Evolutionary conservation across 2,113 vertebrate species (phyloP).

Genomic region (Centropristis striata): DNA sequence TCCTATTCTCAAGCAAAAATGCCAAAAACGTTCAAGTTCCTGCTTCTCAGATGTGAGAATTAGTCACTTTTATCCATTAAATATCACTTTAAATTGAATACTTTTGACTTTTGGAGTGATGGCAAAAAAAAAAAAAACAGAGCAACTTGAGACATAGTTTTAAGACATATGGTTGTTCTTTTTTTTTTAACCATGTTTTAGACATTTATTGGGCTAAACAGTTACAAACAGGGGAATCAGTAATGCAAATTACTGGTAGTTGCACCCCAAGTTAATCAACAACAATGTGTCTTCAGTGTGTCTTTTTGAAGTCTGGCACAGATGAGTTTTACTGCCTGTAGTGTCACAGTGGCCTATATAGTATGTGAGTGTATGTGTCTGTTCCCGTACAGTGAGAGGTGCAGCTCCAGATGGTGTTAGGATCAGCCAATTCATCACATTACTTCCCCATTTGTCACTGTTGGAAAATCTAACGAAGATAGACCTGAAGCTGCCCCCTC

Average conservation of each 20-base stretch:
- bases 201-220: background rate
- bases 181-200: background rate
- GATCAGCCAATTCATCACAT: conserved; percentile 60
- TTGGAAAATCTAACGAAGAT: conserved; percentile 37
- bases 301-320: background rate
- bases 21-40: no score
- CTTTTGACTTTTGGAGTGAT: no score
- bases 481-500: conserved; percentile 39
- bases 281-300: background rate
- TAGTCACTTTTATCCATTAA: no score
- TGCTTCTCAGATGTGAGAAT: no score
- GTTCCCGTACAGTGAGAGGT: conserved; percentile 26
- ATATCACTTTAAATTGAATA: no score
- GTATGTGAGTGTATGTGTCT: background rate
- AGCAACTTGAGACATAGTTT: no score
- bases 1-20: no score
- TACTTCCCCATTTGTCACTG: conserved; percentile 58
- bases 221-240: background rate
- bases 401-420: conserved; percentile 64
- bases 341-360: conserved; percentile 15
- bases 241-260: background rate
- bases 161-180: no score
- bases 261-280: background rate
- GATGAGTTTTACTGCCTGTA: conserved; percentile 17
- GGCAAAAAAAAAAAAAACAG: no score